Percentiles rank a stretch among this genome's conserved stretches.
Evolutionary conservation across 2,888 invertebrate species (phyloP).

Genomic region (Limnephilus lunatus): DNA sequence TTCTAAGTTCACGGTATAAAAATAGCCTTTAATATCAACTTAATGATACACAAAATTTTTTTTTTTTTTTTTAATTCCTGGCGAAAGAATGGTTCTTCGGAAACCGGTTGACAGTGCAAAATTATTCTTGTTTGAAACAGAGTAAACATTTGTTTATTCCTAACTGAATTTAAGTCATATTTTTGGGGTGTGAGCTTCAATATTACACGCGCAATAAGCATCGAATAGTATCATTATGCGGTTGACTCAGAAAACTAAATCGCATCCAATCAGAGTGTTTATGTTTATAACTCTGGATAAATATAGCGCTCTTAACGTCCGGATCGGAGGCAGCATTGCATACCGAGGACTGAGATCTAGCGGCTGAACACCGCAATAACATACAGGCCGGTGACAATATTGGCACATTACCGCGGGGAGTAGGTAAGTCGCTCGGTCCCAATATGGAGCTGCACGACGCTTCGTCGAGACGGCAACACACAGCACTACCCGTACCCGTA

Average conservation of each 20-base stretch:
- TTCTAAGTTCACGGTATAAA: not conserved
- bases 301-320: not conserved
- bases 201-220: not conserved
- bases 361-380: constrained; percentile 30
- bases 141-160: not conserved
- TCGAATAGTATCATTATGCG: not conserved
- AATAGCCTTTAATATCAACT: not conserved
- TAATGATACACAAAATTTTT: too few relatives aligned
- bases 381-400: constrained; percentile 54
- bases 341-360: constrained; percentile 3
- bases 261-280: not conserved
- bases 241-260: not conserved
- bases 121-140: not conserved
- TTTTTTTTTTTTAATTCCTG: too few relatives aligned
- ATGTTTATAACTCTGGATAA: not conserved
- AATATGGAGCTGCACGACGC: constrained; percentile 53
- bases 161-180: not conserved
- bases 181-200: not conserved
- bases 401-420: constrained; percentile 55
- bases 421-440: constrained; percentile 55
- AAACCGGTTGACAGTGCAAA: too few relatives aligned
- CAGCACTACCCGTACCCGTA: not conserved
- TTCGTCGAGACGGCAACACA: constrained; percentile 4
- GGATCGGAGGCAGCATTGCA: not conserved
- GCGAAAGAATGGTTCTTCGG: too few relatives aligned